Conservation (phyloP, 2,797 vertebrate species). For the Phataginus tetradactyla region DNA sequence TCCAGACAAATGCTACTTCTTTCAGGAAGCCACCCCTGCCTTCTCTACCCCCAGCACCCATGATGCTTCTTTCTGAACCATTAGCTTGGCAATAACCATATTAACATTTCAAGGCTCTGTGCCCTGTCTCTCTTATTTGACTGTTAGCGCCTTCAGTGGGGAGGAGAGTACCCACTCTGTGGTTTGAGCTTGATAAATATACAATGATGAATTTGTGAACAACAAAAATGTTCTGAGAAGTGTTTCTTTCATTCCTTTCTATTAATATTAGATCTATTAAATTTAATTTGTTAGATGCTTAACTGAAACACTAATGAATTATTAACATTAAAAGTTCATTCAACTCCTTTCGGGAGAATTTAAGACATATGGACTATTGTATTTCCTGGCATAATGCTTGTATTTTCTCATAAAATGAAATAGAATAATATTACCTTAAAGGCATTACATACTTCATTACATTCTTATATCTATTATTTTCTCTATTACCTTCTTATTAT, state of each 20-base stretch:
- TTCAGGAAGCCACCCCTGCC: background rate
- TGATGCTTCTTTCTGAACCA: background rate
- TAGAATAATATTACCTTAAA: conserved; percentile 38
- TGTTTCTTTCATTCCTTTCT: conserved; percentile 17
- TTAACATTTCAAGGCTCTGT: background rate
- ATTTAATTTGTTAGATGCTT: conserved; percentile 48
- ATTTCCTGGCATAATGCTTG: conserved; percentile 22
- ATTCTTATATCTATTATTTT: background rate
- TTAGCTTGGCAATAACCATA: background rate
- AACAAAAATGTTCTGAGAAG: background rate
- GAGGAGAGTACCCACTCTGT: background rate
- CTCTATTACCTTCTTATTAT: background rate
- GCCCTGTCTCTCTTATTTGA: background rate
- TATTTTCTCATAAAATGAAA: conserved; percentile 53
- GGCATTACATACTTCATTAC: conserved; percentile 9
- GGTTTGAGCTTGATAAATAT: background rate
- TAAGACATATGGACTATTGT: conserved; percentile 13
- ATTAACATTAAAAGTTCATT: conserved; percentile 43
- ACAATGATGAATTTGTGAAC: background rate
- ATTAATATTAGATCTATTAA: conserved; percentile 21
- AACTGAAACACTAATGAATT: conserved; percentile 17
- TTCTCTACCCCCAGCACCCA: background rate
- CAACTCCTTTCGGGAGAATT: conserved; percentile 10
- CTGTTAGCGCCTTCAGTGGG: background rate
- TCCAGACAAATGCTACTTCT: background rate